Conservation (phyloP, 1,140 invertebrate genomes). For the Coelopa frigida region DNA sequence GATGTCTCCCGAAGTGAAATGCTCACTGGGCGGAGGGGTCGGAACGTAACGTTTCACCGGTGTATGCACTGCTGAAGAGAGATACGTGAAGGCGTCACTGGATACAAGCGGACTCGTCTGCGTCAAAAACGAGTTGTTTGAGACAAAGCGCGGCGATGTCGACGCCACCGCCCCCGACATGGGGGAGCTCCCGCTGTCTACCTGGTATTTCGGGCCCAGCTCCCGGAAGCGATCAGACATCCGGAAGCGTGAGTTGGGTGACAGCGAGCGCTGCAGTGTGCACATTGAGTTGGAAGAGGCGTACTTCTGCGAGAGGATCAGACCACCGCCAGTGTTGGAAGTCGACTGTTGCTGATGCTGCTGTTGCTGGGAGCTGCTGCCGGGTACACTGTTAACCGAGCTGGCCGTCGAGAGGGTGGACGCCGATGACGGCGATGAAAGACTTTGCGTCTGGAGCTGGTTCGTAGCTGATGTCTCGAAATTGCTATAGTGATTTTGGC, state of each 20-base stretch:
- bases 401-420: constrained; percentile 11
- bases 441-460: constrained; percentile 14
- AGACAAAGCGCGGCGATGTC: constrained; percentile 1
- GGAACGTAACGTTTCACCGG: constrained; percentile 43
- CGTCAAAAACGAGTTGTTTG: constrained; percentile 1
- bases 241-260: constrained; percentile 24
- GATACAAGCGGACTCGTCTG: constrained; percentile 16
- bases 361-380: constrained; percentile 4
- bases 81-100: constrained; percentile 31
- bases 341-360: background rate
- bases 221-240: constrained; percentile 5
- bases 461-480: background rate
- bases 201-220: background rate
- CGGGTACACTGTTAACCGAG: background rate
- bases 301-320: constrained; percentile 12
- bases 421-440: constrained; percentile 17
- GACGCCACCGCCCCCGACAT: constrained; percentile 2
- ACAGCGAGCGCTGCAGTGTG: constrained; percentile 20
- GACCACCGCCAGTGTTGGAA: background rate
- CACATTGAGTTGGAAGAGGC: background rate
- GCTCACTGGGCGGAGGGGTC: constrained; percentile 35
- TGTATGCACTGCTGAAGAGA: constrained; percentile 39
- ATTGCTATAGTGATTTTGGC: background rate
- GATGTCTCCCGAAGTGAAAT: constrained; percentile 4
- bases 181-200: background rate